These are phyloP conservation scores for Orgyia antiqua DNA, from an alignment of 2,888 invertebrate genomes.

Conservation along the genomic window DNA sequence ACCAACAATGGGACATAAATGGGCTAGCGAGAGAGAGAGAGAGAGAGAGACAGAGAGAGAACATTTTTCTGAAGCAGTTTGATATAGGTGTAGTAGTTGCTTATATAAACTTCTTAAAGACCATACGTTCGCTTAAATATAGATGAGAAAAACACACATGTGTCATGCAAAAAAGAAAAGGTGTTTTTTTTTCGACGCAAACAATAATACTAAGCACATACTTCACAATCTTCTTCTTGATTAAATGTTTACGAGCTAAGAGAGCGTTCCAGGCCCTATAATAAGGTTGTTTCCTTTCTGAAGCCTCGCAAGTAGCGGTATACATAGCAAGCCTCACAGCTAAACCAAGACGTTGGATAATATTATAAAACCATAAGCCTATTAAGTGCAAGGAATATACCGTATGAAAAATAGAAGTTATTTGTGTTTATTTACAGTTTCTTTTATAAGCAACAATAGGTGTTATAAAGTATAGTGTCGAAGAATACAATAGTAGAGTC, in stretches of 20 bases:
- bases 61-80: too few species aligned
- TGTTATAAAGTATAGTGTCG: not conserved
- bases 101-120: too few species aligned
- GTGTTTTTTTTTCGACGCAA: too few species aligned
- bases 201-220: conserved; percentile 1
- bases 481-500: not conserved
- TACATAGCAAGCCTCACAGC: conserved; percentile 9
- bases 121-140: too few species aligned
- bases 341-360: conserved; percentile 23
- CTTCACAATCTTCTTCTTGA: conserved; percentile 18
- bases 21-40: too few species aligned
- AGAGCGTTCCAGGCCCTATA: conserved; percentile 17
- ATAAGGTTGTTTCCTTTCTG: conserved; percentile 26
- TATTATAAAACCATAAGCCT: conserved; percentile 29
- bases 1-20: too few species aligned
- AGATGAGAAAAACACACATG: too few species aligned
- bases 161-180: too few species aligned
- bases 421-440: conserved; percentile 4
- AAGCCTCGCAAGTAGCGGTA: conserved; percentile 24
- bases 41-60: too few species aligned
- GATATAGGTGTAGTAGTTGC: too few species aligned
- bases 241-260: conserved; percentile 28
- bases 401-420: conserved; percentile 7
- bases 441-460: too few species aligned
- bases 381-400: conserved; percentile 18